Conservation (phyloP, 2,797 vertebrate genomes). For the Thalassophryne amazonica region DNA sequence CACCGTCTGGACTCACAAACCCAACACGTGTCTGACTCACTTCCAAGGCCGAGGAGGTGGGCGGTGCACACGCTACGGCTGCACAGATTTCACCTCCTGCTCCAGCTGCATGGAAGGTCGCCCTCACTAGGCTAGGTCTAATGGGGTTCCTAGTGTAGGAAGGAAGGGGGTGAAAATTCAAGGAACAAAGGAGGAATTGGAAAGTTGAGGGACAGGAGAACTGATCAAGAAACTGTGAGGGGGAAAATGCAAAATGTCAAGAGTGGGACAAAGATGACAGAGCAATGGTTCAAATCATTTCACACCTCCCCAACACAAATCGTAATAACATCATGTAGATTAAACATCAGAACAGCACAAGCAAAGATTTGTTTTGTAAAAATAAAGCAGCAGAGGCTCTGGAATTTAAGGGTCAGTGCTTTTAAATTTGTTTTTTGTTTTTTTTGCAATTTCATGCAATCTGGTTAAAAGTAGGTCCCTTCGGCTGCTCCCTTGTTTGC, state of each 20-base stretch:
- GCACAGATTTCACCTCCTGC: neutral
- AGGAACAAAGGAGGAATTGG: neutral
- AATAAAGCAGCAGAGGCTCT: too few relatives aligned
- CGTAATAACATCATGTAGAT: conserved; percentile 2
- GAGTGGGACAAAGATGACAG: neutral
- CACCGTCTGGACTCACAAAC: neutral
- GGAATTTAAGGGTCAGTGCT: too few relatives aligned
- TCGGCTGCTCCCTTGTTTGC: too few relatives aligned
- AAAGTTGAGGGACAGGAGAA: neutral
- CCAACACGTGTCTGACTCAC: neutral
- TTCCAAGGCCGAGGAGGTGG: too few relatives aligned
- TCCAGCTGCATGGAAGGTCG: conserved; percentile 4
- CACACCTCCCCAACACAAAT: conserved; percentile 5
- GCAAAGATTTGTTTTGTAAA: neutral
- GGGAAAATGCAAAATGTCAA: neutral
- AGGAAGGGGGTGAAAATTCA: neutral
- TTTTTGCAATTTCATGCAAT: too few relatives aligned
- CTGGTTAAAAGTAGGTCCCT: too few relatives aligned
- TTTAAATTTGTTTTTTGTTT: too few relatives aligned
- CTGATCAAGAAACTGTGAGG: conserved; percentile 3
- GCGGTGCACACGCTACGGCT: neutral
- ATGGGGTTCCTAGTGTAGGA: neutral
- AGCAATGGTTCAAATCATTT: too few relatives aligned
- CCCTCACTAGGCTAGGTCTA: neutral
- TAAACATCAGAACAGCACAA: neutral